Conservation (phyloP, 1,140 invertebrate species). For the Bicyclus anynana region DNA sequence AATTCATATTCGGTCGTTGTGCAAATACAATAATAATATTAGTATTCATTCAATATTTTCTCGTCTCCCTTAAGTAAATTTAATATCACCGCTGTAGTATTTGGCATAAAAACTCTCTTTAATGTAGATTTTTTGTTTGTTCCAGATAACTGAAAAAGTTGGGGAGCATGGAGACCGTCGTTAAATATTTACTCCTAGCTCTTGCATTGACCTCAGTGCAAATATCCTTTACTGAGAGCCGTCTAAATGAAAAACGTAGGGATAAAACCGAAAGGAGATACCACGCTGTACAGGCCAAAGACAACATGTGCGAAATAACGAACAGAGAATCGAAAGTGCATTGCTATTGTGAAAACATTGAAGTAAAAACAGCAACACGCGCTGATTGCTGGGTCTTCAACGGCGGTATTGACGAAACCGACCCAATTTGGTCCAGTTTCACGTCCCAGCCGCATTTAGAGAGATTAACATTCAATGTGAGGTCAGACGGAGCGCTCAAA, state of each 20-base stretch:
- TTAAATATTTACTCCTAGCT: constrained; percentile 72
- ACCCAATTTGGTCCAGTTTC: constrained; percentile 85
- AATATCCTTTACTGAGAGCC: constrained; percentile 71
- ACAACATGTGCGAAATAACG: constrained; percentile 71
- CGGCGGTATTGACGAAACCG: constrained; percentile 78
- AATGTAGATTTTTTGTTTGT: constrained; percentile 49
- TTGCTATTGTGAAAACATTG: constrained; percentile 70
- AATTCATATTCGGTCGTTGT: neutral
- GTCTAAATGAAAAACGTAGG: constrained; percentile 70
- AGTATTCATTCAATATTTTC: neutral
- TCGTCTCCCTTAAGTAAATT: neutral
- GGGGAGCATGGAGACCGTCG: constrained; percentile 56
- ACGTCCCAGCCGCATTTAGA: constrained; percentile 81
- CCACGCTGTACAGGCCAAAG: constrained; percentile 51
- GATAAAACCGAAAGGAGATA: constrained; percentile 68
- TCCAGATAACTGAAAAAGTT: constrained; percentile 53
- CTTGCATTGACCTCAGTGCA: constrained; percentile 68
- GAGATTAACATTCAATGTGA: constrained; percentile 83
- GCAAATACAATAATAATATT: neutral
- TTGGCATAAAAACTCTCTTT: constrained; percentile 14
- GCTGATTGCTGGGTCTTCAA: constrained; percentile 83
- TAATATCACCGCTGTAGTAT: neutral
- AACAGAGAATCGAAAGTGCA: constrained; percentile 72
- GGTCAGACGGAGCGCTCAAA: constrained; percentile 80
- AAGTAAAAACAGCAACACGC: constrained; percentile 58